phyloP scores from a whole-genome alignment of 2,113 vertebrate genomes.

The Poeciliopsis retropinna region DNA sequence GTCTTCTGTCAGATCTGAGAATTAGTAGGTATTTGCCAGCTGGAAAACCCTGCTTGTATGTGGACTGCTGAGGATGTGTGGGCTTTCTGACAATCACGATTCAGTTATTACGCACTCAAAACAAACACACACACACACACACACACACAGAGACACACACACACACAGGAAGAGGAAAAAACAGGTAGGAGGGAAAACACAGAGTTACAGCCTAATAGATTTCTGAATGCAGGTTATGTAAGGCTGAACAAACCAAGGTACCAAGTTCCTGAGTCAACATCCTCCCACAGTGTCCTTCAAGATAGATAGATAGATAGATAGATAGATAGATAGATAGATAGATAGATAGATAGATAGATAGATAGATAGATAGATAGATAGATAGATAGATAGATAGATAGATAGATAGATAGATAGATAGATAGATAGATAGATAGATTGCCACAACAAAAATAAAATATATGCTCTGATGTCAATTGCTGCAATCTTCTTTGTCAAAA shows the following conservation, averaged over 20 bases:
- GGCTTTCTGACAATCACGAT: slow-evolving; percentile 45
- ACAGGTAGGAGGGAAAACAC: slow-evolving; percentile 25
- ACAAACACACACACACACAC: neutral
- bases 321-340: slow-evolving; percentile 13
- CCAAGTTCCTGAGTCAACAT: slow-evolving; percentile 53
- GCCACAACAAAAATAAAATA: too few relatives aligned
- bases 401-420: slow-evolving; percentile 1
- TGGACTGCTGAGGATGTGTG: slow-evolving; percentile 25
- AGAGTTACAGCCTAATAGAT: slow-evolving; percentile 23
- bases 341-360: slow-evolving; percentile 1
- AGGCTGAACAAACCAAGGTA: slow-evolving; percentile 34
- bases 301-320: slow-evolving; percentile 24
- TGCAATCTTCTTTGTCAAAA: neutral
- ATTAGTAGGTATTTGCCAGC: slow-evolving; percentile 20
- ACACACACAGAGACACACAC: neutral
- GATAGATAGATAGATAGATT: neutral
- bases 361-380: neutral
- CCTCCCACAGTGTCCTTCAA: slow-evolving; percentile 33
- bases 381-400: slow-evolving; percentile 1
- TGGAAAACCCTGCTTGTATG: slow-evolving; percentile 18
- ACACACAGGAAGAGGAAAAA: slow-evolving; percentile 10
- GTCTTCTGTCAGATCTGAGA: neutral
- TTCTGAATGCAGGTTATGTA: slow-evolving; percentile 44
- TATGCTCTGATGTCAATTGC: too few relatives aligned
- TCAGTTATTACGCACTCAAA: neutral